A percentile compares a stretch with the other conserved stretches of the same genome.
These are phyloP conservation scores for Patella depressa DNA, from an alignment of 2,888 invertebrate genomes.

Conservation along the genomic window DNA sequence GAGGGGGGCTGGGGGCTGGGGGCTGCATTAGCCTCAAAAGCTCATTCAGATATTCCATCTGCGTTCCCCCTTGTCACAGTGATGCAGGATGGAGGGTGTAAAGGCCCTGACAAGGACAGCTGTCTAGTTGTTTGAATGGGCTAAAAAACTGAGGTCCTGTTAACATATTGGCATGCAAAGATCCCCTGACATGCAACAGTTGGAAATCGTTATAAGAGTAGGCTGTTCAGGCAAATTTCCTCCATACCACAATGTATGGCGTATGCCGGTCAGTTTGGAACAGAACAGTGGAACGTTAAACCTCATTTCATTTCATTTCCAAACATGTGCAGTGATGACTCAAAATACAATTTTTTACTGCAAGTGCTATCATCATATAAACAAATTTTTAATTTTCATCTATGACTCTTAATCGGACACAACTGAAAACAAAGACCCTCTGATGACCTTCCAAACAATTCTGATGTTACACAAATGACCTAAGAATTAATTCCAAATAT, in stretches of 20 bases:
- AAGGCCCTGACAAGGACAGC: background rate
- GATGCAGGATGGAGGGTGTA: background rate
- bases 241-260: background rate
- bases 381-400: too few species aligned
- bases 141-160: background rate
- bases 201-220: background rate
- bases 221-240: background rate
- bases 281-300: too few species aligned
- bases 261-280: too few species aligned
- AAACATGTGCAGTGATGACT: too few species aligned
- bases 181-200: background rate
- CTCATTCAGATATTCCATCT: background rate
- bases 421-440: too few species aligned
- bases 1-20: background rate
- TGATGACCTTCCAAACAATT: too few species aligned
- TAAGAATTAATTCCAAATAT: too few species aligned
- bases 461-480: too few species aligned
- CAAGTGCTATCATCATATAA: too few species aligned
- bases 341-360: too few species aligned
- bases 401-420: too few species aligned
- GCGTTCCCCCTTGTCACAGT: background rate
- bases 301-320: too few species aligned
- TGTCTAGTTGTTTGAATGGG: background rate
- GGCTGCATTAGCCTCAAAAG: background rate
- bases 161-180: background rate